A percentile compares a stretch with the other conserved stretches of the same genome.
These are phyloP conservation scores for Podiceps cristatus DNA, from an alignment of 2,113 vertebrate genomes.

Conservation along the genomic window DNA sequence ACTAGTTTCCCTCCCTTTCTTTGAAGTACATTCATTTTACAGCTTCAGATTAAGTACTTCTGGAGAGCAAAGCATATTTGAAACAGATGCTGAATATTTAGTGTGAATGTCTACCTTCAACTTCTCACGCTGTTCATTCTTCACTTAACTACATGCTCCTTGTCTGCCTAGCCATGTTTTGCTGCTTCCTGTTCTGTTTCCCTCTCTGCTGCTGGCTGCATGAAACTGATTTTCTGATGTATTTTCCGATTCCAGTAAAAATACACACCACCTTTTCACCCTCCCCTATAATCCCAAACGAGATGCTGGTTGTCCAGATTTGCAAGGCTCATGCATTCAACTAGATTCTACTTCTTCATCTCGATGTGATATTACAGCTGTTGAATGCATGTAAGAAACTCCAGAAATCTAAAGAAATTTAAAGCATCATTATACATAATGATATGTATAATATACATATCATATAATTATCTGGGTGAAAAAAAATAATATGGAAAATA, in stretches of 20 bases:
- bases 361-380: neutral
- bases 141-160: neutral
- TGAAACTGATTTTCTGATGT: neutral
- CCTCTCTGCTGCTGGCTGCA: neutral
- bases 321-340: neutral
- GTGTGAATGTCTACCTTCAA: neutral
- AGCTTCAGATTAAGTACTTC: neutral
- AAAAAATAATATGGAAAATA: neutral
- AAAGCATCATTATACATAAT: neutral
- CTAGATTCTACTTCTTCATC: neutral
- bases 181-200: neutral
- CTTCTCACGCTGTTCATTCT: neutral
- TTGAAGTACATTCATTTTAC: neutral
- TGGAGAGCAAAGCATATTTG: neutral
- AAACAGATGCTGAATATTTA: neutral
- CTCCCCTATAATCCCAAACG: neutral
- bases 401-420: neutral
- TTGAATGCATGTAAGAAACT: neutral
- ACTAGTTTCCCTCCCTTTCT: neutral
- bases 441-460: no score
- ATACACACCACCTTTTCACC: accelerated
- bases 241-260: neutral
- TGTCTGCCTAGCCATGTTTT: neutral
- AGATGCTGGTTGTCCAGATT: neutral
- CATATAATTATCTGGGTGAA: neutral